These are phyloP conservation scores for Callitettix versicolor DNA, from an alignment of 1,140 invertebrate species.

Conservation along the genomic window DNA sequence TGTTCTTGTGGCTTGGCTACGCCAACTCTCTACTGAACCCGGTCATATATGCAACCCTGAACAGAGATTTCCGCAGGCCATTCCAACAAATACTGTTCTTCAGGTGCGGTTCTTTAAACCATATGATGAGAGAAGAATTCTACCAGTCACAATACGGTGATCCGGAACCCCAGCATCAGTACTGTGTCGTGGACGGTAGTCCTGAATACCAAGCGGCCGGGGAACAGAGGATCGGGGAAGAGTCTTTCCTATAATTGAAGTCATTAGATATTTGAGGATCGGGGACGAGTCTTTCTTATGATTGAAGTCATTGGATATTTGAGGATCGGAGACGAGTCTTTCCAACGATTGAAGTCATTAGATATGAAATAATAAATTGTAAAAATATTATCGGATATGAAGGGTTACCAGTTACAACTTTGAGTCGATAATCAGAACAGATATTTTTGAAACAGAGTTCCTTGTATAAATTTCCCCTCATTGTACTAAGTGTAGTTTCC, in stretches of 20 bases:
- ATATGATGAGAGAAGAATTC: constrained; percentile 85
- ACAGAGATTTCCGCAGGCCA: constrained; percentile 83
- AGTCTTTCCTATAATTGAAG: constrained; percentile 22
- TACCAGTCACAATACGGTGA: constrained; percentile 86
- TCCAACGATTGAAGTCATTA: too few species aligned
- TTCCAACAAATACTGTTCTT: constrained; percentile 78
- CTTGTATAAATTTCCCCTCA: too few species aligned
- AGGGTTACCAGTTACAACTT: too few species aligned
- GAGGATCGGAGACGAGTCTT: too few species aligned
- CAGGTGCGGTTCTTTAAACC: constrained; percentile 74
- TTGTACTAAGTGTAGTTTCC: too few species aligned
- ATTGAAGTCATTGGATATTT: too few species aligned
- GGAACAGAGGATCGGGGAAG: constrained; percentile 7
- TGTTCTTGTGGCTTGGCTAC: constrained; percentile 85
- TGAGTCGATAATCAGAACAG: too few species aligned
- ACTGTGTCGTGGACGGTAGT: constrained; percentile 6
- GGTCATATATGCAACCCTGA: constrained; percentile 85
- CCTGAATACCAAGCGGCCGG: constrained; percentile 14
- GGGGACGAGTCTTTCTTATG: too few species aligned
- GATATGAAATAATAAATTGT: too few species aligned
- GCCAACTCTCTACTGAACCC: constrained; percentile 88
- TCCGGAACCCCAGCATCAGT: constrained; percentile 33
- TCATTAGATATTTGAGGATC: too few species aligned
- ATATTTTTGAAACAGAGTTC: too few species aligned
- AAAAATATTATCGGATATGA: too few species aligned